Evolutionary conservation across 92 coral and sea anemone species (phyloP).

Genomic region (Metridium senile): DNA sequence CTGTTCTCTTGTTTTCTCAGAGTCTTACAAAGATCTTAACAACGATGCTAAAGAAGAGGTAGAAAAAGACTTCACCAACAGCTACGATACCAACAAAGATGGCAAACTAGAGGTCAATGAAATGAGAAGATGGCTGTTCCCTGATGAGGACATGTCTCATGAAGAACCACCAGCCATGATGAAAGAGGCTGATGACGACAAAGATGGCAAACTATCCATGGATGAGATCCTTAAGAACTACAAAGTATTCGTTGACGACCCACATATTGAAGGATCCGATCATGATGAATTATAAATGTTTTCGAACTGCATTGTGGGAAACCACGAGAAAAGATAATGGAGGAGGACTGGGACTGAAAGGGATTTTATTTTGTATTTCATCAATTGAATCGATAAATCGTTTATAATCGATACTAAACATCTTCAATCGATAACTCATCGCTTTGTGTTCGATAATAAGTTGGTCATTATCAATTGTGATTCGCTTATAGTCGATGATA

Average conservation of each 20-base stretch:
- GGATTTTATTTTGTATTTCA: not conserved
- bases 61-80: constrained; percentile 72
- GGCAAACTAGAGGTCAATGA: constrained; percentile 73
- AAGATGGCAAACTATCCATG: constrained; percentile 85
- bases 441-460: no score
- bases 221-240: constrained; percentile 79
- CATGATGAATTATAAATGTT: constrained; percentile 76
- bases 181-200: constrained; percentile 84
- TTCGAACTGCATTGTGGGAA: not conserved
- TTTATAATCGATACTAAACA: no score
- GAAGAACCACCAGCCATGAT: constrained; percentile 82
- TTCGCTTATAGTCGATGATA: no score
- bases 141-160: constrained; percentile 79
- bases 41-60: constrained; percentile 77
- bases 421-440: no score
- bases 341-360: constrained; percentile 6
- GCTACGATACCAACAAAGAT: constrained; percentile 72
- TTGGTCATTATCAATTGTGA: no score
- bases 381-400: no score
- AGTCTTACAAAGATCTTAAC: constrained; percentile 73
- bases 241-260: constrained; percentile 67
- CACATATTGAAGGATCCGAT: constrained; percentile 34
- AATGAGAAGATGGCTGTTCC: constrained; percentile 79
- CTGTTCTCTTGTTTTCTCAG: constrained; percentile 34
- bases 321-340: not conserved